These are phyloP conservation scores for Zaprionus bogoriensis DNA, from an alignment of 2,888 invertebrate species.

Conservation along the genomic window DNA sequence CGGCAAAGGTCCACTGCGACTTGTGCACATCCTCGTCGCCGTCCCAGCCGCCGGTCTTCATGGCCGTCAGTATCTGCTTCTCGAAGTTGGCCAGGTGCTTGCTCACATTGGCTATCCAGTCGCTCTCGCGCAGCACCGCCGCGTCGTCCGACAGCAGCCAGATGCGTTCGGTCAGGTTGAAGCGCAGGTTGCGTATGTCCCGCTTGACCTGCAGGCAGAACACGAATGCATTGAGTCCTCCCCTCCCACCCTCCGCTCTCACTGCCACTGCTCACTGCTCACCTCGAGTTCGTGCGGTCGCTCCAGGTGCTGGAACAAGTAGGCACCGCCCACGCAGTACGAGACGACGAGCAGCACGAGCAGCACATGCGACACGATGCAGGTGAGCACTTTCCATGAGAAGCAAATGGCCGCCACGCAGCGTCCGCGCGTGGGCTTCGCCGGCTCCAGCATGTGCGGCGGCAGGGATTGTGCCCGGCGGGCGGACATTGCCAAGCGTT, in stretches of 20 bases:
- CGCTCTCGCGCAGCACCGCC: constrained; percentile 87
- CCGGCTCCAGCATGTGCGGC: constrained; percentile 76
- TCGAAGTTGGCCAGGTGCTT: constrained; percentile 87
- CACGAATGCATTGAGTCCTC: too few relatives aligned
- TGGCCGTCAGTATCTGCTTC: constrained; percentile 89
- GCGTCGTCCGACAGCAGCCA: constrained; percentile 87
- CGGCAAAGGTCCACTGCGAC: constrained; percentile 93
- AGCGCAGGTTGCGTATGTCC: constrained; percentile 88
- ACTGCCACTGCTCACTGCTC: constrained; percentile 66
- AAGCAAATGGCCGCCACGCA: constrained; percentile 82
- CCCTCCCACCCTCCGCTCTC: too few relatives aligned
- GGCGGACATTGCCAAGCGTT: constrained; percentile 70
- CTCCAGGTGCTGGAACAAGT: constrained; percentile 91
- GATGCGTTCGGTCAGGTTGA: constrained; percentile 90
- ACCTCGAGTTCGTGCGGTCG: constrained; percentile 89
- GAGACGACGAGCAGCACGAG: constrained; percentile 93
- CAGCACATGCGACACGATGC: constrained; percentile 94
- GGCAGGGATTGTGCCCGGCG: constrained; percentile 81
- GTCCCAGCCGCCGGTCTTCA: constrained; percentile 95
- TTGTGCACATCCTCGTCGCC: constrained; percentile 87
- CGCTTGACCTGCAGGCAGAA: constrained; percentile 88
- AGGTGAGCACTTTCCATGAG: constrained; percentile 91
- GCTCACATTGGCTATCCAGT: constrained; percentile 91
- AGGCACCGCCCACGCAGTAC: constrained; percentile 94
- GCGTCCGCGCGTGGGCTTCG: constrained; percentile 79